Evolutionary conservation across 2,113 vertebrate species (phyloP).

Genomic region (Sylvilagus bachmani): DNA sequence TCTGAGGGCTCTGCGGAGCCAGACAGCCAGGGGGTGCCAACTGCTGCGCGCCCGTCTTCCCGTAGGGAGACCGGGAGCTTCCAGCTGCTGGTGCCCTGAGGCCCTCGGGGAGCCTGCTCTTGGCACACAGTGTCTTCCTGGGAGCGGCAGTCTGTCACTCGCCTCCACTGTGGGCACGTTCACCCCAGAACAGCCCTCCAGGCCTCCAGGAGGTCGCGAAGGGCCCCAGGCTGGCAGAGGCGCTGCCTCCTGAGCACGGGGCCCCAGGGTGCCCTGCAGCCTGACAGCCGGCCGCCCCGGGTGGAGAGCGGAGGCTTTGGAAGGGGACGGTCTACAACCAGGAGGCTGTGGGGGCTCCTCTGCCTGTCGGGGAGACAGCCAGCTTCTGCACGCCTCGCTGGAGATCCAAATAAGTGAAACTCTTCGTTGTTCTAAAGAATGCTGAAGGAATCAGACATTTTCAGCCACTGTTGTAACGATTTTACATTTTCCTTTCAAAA

Average conservation of each 20-base stretch:
- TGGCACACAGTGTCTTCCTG: neutral
- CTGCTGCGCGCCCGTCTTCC: neutral
- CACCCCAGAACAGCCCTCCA: no score
- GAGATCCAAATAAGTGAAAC: conserved; percentile 15
- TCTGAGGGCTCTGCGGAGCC: neutral
- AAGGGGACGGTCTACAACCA: neutral
- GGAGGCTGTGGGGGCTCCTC: no score
- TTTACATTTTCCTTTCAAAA: conserved; percentile 22
- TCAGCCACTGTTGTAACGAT: neutral
- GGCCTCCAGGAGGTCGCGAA: neutral
- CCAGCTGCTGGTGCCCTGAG: neutral
- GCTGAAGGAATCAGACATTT: neutral
- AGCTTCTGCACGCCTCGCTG: neutral
- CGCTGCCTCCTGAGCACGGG: neutral
- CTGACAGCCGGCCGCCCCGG: neutral
- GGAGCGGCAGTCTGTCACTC: no score
- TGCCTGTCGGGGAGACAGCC: neutral
- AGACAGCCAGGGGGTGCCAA: neutral
- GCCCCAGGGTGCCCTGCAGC: neutral
- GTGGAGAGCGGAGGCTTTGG: neutral
- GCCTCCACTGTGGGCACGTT: no score
- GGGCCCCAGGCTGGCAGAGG: neutral
- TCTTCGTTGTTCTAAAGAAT: conserved; percentile 43
- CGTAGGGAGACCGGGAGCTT: neutral
- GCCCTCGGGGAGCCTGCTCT: neutral